Conservation (phyloP, 2,797 vertebrate species). For the Geotria australis region DNA sequence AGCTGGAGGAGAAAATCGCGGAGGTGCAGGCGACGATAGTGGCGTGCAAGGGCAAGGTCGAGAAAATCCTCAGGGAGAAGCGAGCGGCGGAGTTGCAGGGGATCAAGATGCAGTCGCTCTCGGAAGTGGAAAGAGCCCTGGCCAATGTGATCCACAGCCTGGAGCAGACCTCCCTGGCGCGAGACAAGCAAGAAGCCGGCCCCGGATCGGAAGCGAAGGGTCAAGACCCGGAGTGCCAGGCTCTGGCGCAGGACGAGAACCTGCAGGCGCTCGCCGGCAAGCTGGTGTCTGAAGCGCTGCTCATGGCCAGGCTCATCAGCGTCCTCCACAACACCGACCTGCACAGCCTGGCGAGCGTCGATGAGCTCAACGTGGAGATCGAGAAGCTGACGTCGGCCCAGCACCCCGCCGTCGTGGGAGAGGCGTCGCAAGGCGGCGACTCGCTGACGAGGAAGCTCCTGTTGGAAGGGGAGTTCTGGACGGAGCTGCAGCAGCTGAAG, state of each 20-base stretch:
- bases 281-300: conserved; percentile 39
- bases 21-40: conserved; percentile 41
- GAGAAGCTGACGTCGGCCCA: conserved; percentile 14
- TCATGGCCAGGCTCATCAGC: conserved; percentile 53
- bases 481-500: conserved; percentile 29
- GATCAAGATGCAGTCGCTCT: conserved; percentile 12
- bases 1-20: conserved; percentile 20
- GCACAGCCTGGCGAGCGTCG: conserved; percentile 24
- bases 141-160: conserved; percentile 17
- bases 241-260: conserved; percentile 4
- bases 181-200: conserved; percentile 6
- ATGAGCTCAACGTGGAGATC: conserved; percentile 21
- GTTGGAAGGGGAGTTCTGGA: conserved; percentile 48
- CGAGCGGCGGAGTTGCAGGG: conserved; percentile 8
- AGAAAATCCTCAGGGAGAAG: conserved; percentile 15
- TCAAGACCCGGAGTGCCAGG: too few species aligned
- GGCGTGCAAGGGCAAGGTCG: conserved; percentile 31
- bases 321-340: conserved; percentile 33
- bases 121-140: conserved; percentile 18
- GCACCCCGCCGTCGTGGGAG: conserved; percentile 16
- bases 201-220: not conserved
- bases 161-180: conserved; percentile 9
- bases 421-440: conserved; percentile 9
- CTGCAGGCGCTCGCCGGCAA: conserved; percentile 27
- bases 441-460: conserved; percentile 43